Evolutionary conservation across 2,888 invertebrate species (phyloP), one percentile per base, ranked within the genome.

Genomic region (Drosophila nigritarsus): DNA sequence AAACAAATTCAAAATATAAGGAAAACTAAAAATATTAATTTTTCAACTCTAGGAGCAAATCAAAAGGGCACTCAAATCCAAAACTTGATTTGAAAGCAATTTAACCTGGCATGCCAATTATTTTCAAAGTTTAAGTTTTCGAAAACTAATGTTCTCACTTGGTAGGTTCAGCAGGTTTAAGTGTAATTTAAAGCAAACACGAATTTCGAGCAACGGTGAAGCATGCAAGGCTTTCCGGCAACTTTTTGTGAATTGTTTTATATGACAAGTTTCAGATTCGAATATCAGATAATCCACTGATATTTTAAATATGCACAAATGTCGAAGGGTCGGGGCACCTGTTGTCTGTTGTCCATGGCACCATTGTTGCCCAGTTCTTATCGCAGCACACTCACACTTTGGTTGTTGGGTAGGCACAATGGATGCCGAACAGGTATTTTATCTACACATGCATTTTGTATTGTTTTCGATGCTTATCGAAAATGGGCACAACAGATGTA

Each of bases 401-500:
- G 42, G 20, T 42, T 56, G n/a, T 56, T 54, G 18, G 15, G 30
- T 24, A n/a, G 13, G 34, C n/a, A 27, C 24, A 18, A 15, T 15
- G 34, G 62, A 53, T 56, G 60, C 77, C 38, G 65, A 32, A 48
- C 51, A 76, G 55, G 32, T 32, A 61, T 59, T 63, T 15, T 36
- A 20, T 45, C 18, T 36, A 54, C 8, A 36, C 24, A 53, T 5
- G 8, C 11, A 27, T n/a, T 48, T 30, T 58, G 48, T 38, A 75
- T 63, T 75, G 55, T 65, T 63, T 65, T 20, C 60, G 42, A 53
- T 60, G 61, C 45, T 79, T 83, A 83, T 83, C 82, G 61, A 34
- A 11, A 24, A 36, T 32, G 20, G 40, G n/a, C 56, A 29, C 40
- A 75, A 67, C 85, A 85, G 75, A 83, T 85, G 85, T 77, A 51